Evolutionary conservation across 2,888 invertebrate genomes (phyloP), one percentile per base, ranked within the genome.

Genomic region (Megamerina dolium): DNA sequence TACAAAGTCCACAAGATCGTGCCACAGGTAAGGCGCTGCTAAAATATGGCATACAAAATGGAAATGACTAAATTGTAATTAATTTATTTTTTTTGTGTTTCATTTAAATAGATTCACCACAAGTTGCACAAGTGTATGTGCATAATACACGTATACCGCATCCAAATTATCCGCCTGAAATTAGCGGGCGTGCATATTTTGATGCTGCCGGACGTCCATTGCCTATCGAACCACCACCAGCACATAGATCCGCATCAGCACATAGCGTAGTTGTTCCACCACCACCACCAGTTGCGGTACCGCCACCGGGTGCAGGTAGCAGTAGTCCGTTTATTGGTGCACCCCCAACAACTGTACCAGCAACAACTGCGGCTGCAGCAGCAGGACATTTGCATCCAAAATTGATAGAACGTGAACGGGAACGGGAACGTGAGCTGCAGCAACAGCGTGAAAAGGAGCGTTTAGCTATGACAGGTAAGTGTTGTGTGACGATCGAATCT

Each of bases 1-100:
- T 81, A 55, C 82, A 82, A 67, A 82, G 82, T 61, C 83, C 83
- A 31, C 78, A 80, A 54, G 82, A 85, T 67, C 75, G 85, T 58
- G 74, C 81, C 50, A 78, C 81, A 54, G 79, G 81, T 76, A 70
- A 47, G 52, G n/a, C n/a, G n/a, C n/a, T n/a, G n/a, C n/a, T n/a
- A n/a, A n/a, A n/a, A n/a, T n/a, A n/a, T n/a, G 41, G 26, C 12
- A 21, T n/a, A 13, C 5, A 33, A 33, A n/a, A n/a, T n/a, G n/a
- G n/a, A n/a, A 23, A 23, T 23, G 23, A 23, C 10, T 23, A 23
- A 8, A 23, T 23, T 8, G 10, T 10, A 23, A 10, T 10, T 23
- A 10, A 10, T 37, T 43, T 26, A 14, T 29, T n/a, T 4, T n/a
- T 32, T 32, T 35, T 3, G 16, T 35, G 32, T 14, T 41, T 30